Base-by-base conservation (phyloP, 2,888 invertebrate genomes). In the Xanthostigma xanthostigma region DNA sequence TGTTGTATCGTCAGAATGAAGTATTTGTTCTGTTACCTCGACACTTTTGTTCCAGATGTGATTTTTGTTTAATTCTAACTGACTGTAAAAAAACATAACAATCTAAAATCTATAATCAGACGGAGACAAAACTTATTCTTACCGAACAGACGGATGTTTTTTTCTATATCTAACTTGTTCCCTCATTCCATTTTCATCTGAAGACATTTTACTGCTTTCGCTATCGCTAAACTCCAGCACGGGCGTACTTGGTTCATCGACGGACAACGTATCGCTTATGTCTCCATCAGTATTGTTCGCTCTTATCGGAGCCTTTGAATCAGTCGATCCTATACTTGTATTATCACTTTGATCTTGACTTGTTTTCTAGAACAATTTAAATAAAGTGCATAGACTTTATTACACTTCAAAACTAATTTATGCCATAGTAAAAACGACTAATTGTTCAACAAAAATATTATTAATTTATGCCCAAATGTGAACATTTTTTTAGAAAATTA, bases 11-110 rank as follows among this genome's bases (percentile, higher is more conserved):
- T 78, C 75, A 55, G 72, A 72, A 57, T 71, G 72, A 12, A 75
- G 55, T 48, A 81, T 75, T 58, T 80, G 79, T 58, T 80, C 79
- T 0, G 77, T 76, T 5, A 82, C 77, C 60, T 78, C 83, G 44
- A 82, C 72, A 34, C 72, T 73, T 51, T 73, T 74, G 12, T 73
- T 79, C 87, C 87, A 91, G 8, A 84, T 72, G 64, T 88, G 89
- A 37, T 84, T 83, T 59, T 87, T 84, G 1, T 74, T 74, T 46
- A 90, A 68, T 49, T 79, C 81, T 35, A 80, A 61, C 62, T 73
- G 74, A 0, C 78, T 78, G 57, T 42, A 57, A 57, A 45, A 44
- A 38, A 37, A 41, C 33, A n/a, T 12, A 38, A 38, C 4, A 38
- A 38, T 38, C 11, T 38, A n/a, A 38, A 38, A 38, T 38, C 12